Base-by-base conservation (phyloP, 2,888 invertebrate genomes). In the Tuta absoluta region DNA sequence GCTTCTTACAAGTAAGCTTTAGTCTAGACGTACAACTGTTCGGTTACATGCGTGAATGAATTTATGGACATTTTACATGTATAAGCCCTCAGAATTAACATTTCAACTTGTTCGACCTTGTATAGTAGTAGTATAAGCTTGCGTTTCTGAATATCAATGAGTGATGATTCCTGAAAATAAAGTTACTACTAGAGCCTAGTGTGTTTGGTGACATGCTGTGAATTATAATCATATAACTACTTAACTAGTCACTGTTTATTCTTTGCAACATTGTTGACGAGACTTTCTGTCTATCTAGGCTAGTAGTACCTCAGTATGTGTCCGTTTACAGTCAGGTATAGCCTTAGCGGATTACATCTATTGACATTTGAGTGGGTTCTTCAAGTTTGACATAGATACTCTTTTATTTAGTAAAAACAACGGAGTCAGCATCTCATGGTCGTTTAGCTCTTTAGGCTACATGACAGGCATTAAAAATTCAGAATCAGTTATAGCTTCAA, bases 1-100 rank as follows among this genome's bases (percentile, higher is more conserved):
- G 45, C 58, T 66, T 66, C 66, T 64, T 62, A 33, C 33, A 33
- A 33, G 62, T 62, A 49, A 66, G 59, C 59, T 58, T 59, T 62
- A 45, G 53, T 61, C 61, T 61, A 49, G 61, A 48, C 49, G 7
- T 7, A 14, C 12, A 49, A 33, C 56, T 56, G 56, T 56, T 56
- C 28, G 56, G 51, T 10, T 56, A 33, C 56, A 56, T 24, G 56
- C 56, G 28, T 33, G 56, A 17, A 56, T 56, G 28, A 17, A 33
- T 56, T 56, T n/a, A 56, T 56, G 33, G 17, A n/a, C 56, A 17
- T 17, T 56, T 24, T 3, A 53, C 23, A 53, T 12, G 23, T 51
- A 21, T 51, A 51, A 51, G 51, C 21, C 51, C 21, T 21, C 19
- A 3, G 51, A 12, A 21, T 24, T 53, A 53, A 28, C 53, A 53